A percentile compares a stretch with the other conserved stretches of the same genome.
phyloP scores from a whole-genome alignment of 2,888 invertebrate species.

The Smittia sp. region DNA sequence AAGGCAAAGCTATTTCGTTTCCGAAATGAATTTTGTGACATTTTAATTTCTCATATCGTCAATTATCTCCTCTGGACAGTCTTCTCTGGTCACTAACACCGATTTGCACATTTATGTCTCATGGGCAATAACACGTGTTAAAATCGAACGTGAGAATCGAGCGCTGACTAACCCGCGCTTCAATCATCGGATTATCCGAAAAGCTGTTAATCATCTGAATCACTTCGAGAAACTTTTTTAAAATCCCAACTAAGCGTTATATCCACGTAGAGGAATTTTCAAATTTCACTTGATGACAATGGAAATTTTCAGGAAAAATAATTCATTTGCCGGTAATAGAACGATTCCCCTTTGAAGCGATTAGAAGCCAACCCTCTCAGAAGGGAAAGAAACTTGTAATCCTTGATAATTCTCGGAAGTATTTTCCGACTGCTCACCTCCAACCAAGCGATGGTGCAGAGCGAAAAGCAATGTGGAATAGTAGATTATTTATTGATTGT shows the following conservation, averaged over 20 bases:
- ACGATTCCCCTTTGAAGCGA: not conserved
- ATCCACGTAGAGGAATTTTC: not conserved
- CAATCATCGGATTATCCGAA: no score
- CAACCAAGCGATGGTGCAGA: not conserved
- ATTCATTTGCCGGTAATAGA: conserved; percentile 17
- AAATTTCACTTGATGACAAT: not conserved
- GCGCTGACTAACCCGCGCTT: no score
- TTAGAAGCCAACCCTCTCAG: not conserved
- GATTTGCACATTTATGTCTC: not conserved
- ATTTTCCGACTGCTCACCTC: conserved; percentile 17
- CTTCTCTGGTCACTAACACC: not conserved
- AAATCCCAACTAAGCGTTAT: not conserved
- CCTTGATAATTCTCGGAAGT: conserved; percentile 32
- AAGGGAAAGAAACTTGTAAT: conserved; percentile 22
- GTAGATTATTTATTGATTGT: conserved; percentile 22
- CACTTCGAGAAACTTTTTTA: no score
- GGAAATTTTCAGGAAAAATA: not conserved
- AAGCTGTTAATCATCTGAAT: no score
- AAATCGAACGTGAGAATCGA: not conserved
- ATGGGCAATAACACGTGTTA: not conserved
- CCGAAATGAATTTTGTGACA: not conserved
- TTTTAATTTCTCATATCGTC: not conserved
- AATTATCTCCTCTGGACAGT: not conserved
- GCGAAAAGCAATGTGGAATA: not conserved
- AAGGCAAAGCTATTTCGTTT: not conserved